These are phyloP conservation scores for Mesocricetus auratus DNA, from an alignment of 2,113 vertebrate genomes.

Conservation along the genomic window DNA sequence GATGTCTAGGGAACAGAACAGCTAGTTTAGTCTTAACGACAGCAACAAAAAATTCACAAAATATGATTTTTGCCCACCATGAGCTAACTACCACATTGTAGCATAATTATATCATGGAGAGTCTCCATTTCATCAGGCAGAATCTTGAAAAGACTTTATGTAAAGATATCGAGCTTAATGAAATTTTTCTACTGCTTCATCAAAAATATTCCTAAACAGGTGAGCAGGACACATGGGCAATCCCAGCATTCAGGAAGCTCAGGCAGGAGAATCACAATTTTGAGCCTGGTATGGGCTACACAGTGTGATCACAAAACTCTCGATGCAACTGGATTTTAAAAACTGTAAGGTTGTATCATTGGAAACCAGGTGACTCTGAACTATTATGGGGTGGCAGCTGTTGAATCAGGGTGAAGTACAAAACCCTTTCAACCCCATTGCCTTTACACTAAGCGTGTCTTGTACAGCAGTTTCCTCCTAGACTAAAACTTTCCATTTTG, in stretches of 20 bases:
- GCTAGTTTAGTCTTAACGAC: not conserved
- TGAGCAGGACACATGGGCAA: not conserved
- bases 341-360: not conserved
- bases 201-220: not conserved
- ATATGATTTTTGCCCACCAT: not conserved
- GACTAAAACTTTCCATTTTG: not conserved
- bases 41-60: not conserved
- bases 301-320: not conserved
- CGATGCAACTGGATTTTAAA: not conserved
- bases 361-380: not conserved
- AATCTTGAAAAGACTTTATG: not conserved
- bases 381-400: not conserved
- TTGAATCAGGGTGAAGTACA: not conserved
- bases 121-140: not conserved
- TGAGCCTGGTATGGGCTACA: not conserved
- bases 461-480: not conserved
- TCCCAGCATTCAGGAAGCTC: not conserved
- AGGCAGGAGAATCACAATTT: not conserved
- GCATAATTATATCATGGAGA: not conserved
- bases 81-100: not conserved
- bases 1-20: not conserved
- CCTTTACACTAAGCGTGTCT: not conserved
- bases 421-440: not conserved
- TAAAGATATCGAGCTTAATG: not conserved
- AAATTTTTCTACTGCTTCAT: not conserved